A percentile compares a stretch with the other conserved stretches of the same genome.
These are phyloP conservation scores for Pluvialis apricaria DNA, from an alignment of 2,113 vertebrate genomes.

Conservation along the genomic window DNA sequence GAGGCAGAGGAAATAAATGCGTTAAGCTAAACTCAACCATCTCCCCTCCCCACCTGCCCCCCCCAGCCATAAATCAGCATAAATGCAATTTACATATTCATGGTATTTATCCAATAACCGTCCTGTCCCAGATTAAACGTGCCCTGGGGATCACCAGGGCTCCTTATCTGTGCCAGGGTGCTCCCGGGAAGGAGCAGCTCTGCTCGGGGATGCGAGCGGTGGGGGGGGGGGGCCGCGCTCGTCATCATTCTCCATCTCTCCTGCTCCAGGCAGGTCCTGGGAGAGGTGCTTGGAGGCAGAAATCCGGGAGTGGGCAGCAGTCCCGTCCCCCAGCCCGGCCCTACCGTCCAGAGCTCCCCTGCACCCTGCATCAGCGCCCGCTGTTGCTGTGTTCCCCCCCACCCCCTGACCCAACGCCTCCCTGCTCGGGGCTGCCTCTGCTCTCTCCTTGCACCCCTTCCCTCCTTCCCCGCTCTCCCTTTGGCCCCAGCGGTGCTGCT, in stretches of 20 bases:
- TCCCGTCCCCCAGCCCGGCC: background rate
- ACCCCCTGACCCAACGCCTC: background rate
- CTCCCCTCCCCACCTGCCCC: constrained; percentile 3
- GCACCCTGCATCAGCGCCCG: background rate
- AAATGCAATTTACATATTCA: constrained; percentile 69
- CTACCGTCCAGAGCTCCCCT: background rate
- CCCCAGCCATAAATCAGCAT: constrained; percentile 52
- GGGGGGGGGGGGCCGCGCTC: background rate
- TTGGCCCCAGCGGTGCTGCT: background rate
- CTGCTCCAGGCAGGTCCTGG: background rate
- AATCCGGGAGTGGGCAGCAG: background rate
- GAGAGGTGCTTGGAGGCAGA: background rate
- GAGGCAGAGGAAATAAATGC: constrained; percentile 43
- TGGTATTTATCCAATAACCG: constrained; percentile 63
- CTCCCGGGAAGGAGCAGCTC: background rate
- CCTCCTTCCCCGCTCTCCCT: too few species aligned
- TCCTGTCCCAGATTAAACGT: constrained; percentile 55
- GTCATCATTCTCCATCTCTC: background rate
- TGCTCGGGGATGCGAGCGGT: background rate
- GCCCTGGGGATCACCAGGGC: constrained; percentile 7
- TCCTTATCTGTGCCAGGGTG: constrained; percentile 8
- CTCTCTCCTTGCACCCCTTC: background rate
- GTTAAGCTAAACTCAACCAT: background rate
- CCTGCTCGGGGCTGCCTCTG: background rate
- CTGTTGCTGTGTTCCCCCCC: rapidly evolving